Base-by-base conservation (phyloP, 1,140 invertebrate species). In the Mesaphorura yosii region DNA sequence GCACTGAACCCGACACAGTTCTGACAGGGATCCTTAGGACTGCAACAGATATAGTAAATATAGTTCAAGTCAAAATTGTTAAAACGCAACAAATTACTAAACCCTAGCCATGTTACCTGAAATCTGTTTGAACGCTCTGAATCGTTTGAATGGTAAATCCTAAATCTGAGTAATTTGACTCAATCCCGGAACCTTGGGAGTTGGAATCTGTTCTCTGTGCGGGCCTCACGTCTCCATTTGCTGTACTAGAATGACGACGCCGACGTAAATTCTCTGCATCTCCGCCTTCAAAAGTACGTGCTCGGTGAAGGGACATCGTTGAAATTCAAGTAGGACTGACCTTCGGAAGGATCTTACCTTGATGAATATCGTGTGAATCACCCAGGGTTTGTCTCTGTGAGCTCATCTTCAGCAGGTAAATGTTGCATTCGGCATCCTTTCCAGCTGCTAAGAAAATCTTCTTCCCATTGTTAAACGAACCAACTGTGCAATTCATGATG, bases 361-460 rank as follows among this genome's bases (percentile, higher is more conserved):
- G n/a, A n/a, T n/a, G n/a, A n/a, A n/a, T n/a, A n/a, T n/a, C n/a
- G n/a, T n/a, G n/a, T n/a, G n/a, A n/a, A n/a, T n/a, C n/a, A n/a
- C n/a, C n/a, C n/a, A n/a, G n/a, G n/a, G n/a, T 34, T 10, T 34
- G 10, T 34, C n/a, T 34, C 31, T n/a, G 10, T n/a, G 31, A 34
- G n/a, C 31, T 34, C 31, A 0, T 3, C 3, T 15, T 26, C 0
- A 94, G 79, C 67, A 78, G 80, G 66, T 92, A 93, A 56, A 92
- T 72, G 64, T 90, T 86, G 70, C 88, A 93, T 64, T 88, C 83
- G 48, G 83, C 88, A 73, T 94, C 88, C 71, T 91, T 84, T 1
- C 89, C 90, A 34, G 86, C 86, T 20, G 84, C 85, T n/a, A 94
- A 68, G 67, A 82, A 84, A 7, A 80, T 81, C 61, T 78, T 75